Evolutionary conservation across 2,113 vertebrate genomes (phyloP).

Genomic region (Otolemur garnettii): DNA sequence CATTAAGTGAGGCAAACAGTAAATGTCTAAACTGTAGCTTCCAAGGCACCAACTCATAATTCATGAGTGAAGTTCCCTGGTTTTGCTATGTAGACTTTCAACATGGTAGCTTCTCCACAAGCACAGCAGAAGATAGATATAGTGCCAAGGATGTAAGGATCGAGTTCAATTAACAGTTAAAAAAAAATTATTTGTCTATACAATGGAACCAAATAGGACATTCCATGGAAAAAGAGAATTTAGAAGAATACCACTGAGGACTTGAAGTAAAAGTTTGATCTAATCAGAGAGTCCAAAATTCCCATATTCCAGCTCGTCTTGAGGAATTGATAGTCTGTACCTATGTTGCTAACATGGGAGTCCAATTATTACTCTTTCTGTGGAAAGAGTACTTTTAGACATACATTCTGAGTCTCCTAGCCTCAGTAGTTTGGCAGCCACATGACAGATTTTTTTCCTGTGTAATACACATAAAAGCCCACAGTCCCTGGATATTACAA

Average conservation of each 20-base stretch:
- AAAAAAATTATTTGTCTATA: neutral
- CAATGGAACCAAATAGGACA: neutral
- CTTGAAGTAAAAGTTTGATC: constrained; percentile 41
- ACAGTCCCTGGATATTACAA: neutral
- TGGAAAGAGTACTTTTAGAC: neutral
- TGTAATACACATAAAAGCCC: neutral
- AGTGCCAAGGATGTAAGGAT: neutral
- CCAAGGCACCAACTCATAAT: neutral
- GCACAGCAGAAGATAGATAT: neutral
- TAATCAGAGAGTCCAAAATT: constrained; percentile 18
- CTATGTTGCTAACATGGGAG: neutral
- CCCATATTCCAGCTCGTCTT: neutral
- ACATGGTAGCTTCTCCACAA: neutral
- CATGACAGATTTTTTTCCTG: constrained; percentile 5
- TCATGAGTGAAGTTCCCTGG: neutral
- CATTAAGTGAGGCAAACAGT: neutral
- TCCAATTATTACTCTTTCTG: constrained; percentile 16
- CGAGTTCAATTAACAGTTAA: neutral
- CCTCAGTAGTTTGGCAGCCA: constrained; percentile 10
- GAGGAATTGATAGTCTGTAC: neutral
- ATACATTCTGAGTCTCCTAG: neutral
- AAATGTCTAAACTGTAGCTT: constrained; percentile 36
- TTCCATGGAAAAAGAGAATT: neutral
- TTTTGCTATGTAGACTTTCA: neutral
- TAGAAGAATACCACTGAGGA: neutral